Percentiles rank a stretch among this genome's conserved stretches.
Evolutionary conservation across 2,888 invertebrate genomes (phyloP).

Genomic region (Laspeyria flexula): DNA sequence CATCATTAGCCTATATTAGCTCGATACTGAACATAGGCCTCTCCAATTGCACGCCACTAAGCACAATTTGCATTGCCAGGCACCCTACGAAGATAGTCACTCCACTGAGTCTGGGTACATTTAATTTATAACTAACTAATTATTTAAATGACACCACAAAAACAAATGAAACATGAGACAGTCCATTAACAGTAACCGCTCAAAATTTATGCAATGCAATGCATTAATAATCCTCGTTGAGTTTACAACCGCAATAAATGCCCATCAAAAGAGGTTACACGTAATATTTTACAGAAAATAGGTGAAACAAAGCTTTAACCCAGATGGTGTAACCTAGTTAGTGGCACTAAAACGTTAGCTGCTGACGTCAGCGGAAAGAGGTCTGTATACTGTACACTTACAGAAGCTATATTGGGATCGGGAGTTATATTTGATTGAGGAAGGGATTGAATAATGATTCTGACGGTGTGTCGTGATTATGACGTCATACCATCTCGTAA

Average conservation of each 20-base stretch:
- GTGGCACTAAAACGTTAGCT: constrained; percentile 37
- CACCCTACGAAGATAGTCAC: too few relatives aligned
- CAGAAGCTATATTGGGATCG: not conserved
- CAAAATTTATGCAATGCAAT: not conserved
- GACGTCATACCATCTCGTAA: not conserved
- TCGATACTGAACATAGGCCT: too few relatives aligned
- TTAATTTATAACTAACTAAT: too few relatives aligned
- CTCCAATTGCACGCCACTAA: too few relatives aligned
- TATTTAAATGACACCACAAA: too few relatives aligned
- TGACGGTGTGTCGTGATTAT: not conserved
- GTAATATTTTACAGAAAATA: constrained; percentile 46
- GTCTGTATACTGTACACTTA: not conserved
- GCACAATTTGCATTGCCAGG: too few relatives aligned
- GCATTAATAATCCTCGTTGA: not conserved
- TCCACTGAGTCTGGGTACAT: too few relatives aligned
- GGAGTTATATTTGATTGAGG: not conserved
- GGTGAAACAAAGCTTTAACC: constrained; percentile 53
- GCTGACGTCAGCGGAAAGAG: constrained; percentile 30
- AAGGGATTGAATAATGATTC: not conserved
- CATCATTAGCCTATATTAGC: too few relatives aligned
- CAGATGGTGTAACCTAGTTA: constrained; percentile 36
- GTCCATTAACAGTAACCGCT: too few relatives aligned
- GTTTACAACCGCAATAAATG: constrained; percentile 11
- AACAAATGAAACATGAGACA: too few relatives aligned
- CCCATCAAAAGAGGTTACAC: constrained; percentile 33